Conservation (phyloP, 2,113 vertebrate species). For the Nycticryphes semicollaris region DNA sequence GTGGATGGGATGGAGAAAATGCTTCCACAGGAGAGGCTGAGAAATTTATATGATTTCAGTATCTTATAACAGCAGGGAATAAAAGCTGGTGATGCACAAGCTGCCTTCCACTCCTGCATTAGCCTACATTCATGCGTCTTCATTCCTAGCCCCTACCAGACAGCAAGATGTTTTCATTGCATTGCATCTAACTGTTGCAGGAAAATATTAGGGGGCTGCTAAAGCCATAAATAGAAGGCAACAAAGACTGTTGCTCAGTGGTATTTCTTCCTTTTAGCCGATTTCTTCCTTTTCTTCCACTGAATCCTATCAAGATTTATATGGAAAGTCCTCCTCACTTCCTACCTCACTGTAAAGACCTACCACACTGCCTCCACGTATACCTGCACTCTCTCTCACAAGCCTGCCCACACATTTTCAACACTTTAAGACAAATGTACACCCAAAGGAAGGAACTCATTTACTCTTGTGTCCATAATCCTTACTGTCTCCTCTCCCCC, state of each 20-base stretch:
- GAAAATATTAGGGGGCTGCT: neutral
- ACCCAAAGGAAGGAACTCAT: neutral
- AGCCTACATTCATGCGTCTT: neutral
- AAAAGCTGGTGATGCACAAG: neutral
- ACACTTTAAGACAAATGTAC: neutral
- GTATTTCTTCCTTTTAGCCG: no score
- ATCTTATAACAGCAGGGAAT: neutral
- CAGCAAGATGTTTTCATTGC: neutral
- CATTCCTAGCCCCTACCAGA: neutral
- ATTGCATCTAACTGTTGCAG: neutral
- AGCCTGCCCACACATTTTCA: neutral
- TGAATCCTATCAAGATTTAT: neutral
- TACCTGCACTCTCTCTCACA: rapidly evolving
- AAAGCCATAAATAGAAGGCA: neutral
- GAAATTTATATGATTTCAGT: neutral
- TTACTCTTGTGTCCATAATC: neutral
- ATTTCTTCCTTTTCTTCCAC: neutral
- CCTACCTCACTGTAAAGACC: neutral
- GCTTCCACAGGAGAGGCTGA: neutral
- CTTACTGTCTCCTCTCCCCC: neutral
- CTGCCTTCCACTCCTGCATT: neutral
- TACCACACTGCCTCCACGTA: neutral
- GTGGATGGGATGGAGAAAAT: neutral
- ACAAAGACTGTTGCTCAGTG: neutral
- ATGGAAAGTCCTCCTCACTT: neutral